Base-by-base conservation (phyloP, 2,113 vertebrate genomes). In the Notothenia rossii region DNA sequence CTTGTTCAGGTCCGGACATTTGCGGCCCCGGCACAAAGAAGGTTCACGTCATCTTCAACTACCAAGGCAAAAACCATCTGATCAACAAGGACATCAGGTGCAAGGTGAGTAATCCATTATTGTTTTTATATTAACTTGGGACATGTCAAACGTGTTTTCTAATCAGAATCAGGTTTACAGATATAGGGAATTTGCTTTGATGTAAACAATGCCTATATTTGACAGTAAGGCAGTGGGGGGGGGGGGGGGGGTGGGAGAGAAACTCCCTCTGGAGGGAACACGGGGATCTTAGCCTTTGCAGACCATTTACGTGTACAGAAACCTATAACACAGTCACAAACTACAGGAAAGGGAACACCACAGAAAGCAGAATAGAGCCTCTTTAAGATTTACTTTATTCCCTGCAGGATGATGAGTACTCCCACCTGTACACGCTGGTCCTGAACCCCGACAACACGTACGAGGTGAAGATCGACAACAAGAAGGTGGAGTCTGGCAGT, bases 21-120 rank as follows among this genome's bases (percentile, higher is more conserved):
- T 98, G 96, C 86, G 96, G 96, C 54, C 96, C 96, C 43, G 95
- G 96, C 61, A 98, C 96, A 60, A 97, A 97, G 88, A 96, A 96
- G 79, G 96, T 97, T 46, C 95, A 97, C 22, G 95, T 97, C 54
- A 97, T 97, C 79, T 94, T 97, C 51, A 92, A 91, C 89, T 96
- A 98, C 87, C 94, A 96, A 91, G 96, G 95, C 86, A 96, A 97
- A 89, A 96, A 96, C 86, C 94, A 96, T 76, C 88, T 96, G 70
- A 96, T 96, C 58, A 97, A 96, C 76, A 97, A 96, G 88, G 95
- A 96, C 72, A 94, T 96, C 88, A 90, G 95, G 63, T 97, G 95
- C 91, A 96, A 95, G 94, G 96, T 97, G 88, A 91, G 87, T 22
- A 5, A 18, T 61, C 18, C 49, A 13, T 43, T 6, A 36, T 9